These are phyloP conservation scores for Diarsia rubi DNA, from an alignment of 2,888 invertebrate species.

Conservation along the genomic window DNA sequence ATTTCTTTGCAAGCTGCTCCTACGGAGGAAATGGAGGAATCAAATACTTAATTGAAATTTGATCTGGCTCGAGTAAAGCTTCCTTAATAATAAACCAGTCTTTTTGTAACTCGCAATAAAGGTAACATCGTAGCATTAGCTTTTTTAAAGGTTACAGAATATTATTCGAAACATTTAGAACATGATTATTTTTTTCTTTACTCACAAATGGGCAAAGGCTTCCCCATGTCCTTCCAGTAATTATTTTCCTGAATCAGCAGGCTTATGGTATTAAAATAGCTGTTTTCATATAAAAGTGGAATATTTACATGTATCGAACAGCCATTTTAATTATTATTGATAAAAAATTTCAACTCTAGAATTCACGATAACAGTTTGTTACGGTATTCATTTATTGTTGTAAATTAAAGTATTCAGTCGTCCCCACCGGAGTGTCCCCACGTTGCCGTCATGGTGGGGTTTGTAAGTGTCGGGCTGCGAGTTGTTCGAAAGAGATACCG, in stretches of 20 bases:
- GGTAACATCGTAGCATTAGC: not conserved
- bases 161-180: not conserved
- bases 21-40: not conserved
- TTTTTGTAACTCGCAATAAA: not conserved
- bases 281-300: not conserved
- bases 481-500: too few species aligned
- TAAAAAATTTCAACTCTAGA: not conserved
- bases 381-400: too few species aligned
- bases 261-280: not conserved
- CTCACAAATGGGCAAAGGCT: not conserved
- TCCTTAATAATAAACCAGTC: not conserved
- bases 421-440: too few species aligned
- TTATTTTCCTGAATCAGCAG: not conserved
- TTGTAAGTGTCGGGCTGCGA: too few species aligned
- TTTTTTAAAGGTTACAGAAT: not conserved
- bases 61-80: not conserved
- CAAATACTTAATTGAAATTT: slow-evolving; percentile 1
- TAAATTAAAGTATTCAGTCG: too few species aligned
- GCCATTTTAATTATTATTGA: not conserved
- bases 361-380: not conserved
- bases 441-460: too few species aligned
- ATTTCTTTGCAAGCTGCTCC: not conserved
- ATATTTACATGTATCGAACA: not conserved
- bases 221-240: not conserved
- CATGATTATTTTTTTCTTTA: not conserved